phyloP scores from a whole-genome alignment of 2,888 invertebrate species.

The Atrina japonica region DNA sequence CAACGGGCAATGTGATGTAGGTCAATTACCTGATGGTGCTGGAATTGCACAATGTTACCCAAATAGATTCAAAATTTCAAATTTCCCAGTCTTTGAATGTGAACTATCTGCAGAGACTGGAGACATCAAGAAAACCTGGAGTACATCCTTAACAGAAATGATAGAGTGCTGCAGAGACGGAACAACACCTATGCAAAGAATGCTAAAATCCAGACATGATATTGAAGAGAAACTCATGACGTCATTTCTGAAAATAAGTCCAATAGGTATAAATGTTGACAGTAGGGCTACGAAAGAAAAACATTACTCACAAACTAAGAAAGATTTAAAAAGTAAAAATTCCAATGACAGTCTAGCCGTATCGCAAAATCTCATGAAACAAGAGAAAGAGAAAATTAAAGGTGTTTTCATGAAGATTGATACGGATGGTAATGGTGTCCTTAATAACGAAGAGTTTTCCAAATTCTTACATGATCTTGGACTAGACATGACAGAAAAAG shows the following conservation, averaged over 20 bases:
- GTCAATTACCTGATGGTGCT: neutral
- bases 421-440: constrained; percentile 45
- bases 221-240: neutral
- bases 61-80: constrained; percentile 45
- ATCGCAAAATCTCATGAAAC: constrained; percentile 1
- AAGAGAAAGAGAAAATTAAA: constrained; percentile 47
- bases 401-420: constrained; percentile 51
- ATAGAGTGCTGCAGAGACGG: neutral
- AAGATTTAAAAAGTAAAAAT: too few relatives aligned
- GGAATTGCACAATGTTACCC: constrained; percentile 1
- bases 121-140: constrained; percentile 23
- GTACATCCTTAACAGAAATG: constrained; percentile 10
- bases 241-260: too few relatives aligned
- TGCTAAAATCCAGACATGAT: constrained; percentile 15
- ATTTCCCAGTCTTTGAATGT: constrained; percentile 42
- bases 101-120: constrained; percentile 39
- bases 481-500: constrained; percentile 38
- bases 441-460: constrained; percentile 46
- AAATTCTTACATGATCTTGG: constrained; percentile 48
- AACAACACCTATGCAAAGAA: constrained; percentile 32
- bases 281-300: too few relatives aligned
- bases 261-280: too few relatives aligned
- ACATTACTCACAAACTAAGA: too few relatives aligned
- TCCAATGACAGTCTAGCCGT: neutral
- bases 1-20: constrained; percentile 14